Percentiles rank a stretch among this genome's conserved stretches.
Evolutionary conservation across 1,140 invertebrate genomes (phyloP).

Genomic region (Drosophila tropicalis): DNA sequence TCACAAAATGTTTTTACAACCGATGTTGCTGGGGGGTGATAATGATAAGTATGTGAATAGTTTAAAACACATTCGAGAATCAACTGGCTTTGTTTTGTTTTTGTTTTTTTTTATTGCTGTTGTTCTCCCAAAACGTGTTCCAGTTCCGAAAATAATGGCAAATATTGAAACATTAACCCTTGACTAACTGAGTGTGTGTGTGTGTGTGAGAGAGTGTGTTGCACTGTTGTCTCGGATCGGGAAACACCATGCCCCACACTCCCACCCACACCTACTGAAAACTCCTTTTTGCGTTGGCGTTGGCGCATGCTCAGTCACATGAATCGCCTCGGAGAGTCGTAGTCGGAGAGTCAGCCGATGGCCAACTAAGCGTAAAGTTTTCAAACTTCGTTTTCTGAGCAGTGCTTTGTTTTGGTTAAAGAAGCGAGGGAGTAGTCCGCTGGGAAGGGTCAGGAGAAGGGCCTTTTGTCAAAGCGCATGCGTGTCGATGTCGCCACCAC

Average conservation of each 20-base stretch:
- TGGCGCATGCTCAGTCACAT: conserved; percentile 68
- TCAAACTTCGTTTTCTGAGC: conserved; percentile 65
- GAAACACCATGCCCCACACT: conserved; percentile 32
- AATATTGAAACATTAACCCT: conserved; percentile 49
- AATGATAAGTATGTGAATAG: conserved; percentile 43
- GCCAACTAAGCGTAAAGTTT: conserved; percentile 72
- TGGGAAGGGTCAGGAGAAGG: conserved; percentile 15
- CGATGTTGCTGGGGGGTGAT: conserved; percentile 16
- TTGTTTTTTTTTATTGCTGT: neutral
- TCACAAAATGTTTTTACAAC: conserved; percentile 22
- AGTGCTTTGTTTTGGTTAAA: conserved; percentile 62
- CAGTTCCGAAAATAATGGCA: conserved; percentile 35
- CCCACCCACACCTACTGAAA: neutral
- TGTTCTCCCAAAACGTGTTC: neutral
- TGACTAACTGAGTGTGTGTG: conserved; percentile 17
- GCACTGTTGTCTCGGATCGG: conserved; percentile 37
- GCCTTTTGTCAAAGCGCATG: conserved; percentile 64
- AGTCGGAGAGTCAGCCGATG: conserved; percentile 47
- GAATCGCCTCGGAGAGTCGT: conserved; percentile 54
- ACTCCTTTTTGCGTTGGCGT: conserved; percentile 40
- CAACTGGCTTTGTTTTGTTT: conserved; percentile 27
- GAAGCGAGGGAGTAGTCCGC: neutral
- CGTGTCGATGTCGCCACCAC: conserved; percentile 76
- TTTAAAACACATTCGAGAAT: conserved; percentile 44
- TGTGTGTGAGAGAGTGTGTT: conserved; percentile 4